A percentile compares a stretch with the other conserved stretches of the same genome.
phyloP scores from a whole-genome alignment of 2,888 invertebrate genomes.

The Pogonocherus hispidulus region DNA sequence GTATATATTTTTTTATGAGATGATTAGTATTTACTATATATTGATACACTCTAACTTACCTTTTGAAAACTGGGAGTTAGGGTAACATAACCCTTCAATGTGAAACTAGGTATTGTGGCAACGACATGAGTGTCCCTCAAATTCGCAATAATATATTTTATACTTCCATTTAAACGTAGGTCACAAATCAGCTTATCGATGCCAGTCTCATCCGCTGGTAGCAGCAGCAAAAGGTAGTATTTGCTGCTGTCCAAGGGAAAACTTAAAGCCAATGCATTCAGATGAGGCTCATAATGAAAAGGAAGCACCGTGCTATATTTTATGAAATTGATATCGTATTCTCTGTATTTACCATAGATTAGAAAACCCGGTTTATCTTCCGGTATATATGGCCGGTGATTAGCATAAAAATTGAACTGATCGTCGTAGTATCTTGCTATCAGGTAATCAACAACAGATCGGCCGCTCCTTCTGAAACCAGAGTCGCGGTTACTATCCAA shows the following conservation, averaged over 20 bases:
- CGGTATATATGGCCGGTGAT: conserved; percentile 19
- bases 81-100: conserved; percentile 82
- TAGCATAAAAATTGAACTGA: neutral
- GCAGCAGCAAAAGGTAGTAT: conserved; percentile 82
- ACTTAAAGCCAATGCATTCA: conserved; percentile 81
- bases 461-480: conserved; percentile 39
- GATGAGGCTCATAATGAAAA: conserved; percentile 79
- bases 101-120: conserved; percentile 86
- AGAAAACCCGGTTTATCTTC: conserved; percentile 62
- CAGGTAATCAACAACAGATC: conserved; percentile 65
- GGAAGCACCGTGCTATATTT: conserved; percentile 84
- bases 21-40: no score
- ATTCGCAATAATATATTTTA: conserved; percentile 78
- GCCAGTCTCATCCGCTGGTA: conserved; percentile 75
- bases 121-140: conserved; percentile 80
- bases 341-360: conserved; percentile 69
- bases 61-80: conserved; percentile 86
- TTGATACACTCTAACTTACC: conserved; percentile 70
- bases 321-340: conserved; percentile 75
- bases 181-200: conserved; percentile 77
- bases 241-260: conserved; percentile 85
- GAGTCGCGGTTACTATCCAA: neutral
- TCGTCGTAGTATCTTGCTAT: conserved; percentile 64
- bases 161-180: conserved; percentile 74
- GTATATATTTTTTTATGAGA: no score